Conservation (phyloP, 2,888 invertebrate species). For the Antheraea assamensis region DNA sequence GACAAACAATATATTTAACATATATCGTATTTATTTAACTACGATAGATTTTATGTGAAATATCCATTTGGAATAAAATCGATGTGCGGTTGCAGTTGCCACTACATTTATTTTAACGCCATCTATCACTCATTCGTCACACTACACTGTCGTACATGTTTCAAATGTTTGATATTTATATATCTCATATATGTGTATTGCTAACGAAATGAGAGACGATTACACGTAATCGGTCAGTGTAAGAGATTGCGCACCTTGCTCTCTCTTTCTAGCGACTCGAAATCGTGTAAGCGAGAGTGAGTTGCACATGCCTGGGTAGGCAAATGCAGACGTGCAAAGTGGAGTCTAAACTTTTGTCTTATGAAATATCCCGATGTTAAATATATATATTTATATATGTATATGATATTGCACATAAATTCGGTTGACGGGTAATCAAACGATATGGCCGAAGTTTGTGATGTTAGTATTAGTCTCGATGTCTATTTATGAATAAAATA, state of each 20-base stretch:
- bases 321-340: not conserved
- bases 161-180: not conserved
- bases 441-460: not conserved
- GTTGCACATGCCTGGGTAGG: not conserved
- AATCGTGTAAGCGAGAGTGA: not conserved
- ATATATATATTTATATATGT: too few relatives aligned
- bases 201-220: not conserved
- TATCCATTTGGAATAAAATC: too few relatives aligned
- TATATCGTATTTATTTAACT: too few relatives aligned
- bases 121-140: too few relatives aligned
- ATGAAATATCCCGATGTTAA: not conserved
- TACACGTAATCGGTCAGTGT: not conserved
- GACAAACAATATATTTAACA: too few relatives aligned
- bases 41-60: too few relatives aligned
- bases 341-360: not conserved
- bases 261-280: not conserved
- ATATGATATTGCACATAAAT: not conserved
- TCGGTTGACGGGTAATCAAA: not conserved
- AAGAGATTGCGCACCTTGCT: not conserved
- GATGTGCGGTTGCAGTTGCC: too few relatives aligned
- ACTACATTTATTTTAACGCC: too few relatives aligned
- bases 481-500: slow-evolving; percentile 2
- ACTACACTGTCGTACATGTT: too few relatives aligned
- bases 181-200: not conserved
- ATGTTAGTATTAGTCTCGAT: slow-evolving; percentile 6